Base-by-base conservation (phyloP, 1,140 invertebrate species). In the Mercenaria mercenaria region DNA sequence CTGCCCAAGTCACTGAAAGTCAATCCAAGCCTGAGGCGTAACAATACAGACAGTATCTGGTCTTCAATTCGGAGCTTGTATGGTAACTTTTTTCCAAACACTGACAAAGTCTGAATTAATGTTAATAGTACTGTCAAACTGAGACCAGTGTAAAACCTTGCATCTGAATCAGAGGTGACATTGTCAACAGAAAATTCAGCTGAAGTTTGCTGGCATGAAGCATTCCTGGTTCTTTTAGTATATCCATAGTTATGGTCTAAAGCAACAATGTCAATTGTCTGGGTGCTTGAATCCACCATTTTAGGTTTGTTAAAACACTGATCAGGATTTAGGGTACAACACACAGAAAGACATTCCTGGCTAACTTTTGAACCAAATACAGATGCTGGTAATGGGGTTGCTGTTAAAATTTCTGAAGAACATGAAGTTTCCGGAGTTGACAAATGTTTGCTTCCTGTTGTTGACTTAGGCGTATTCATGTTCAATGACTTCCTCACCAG, bases 171-270 rank as follows among this genome's bases (percentile, higher is more conserved):
- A 15, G 79, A 10, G 3, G 79, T 64, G 2, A 82, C 29, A 61
- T 41, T 82, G 32, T 82, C 59, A 39, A 29, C 50, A 56, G 11
- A n/a, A 80, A 80, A 80, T 80, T 80, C 52, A 56, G 50, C 52
- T 26, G 43, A 26, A 39, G 50, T 59, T 8, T 82, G 52, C 56
- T 82, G 79, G 41, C 43, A 47, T 2, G 52, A 59, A 37, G 56
- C 79, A 82, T 61, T 59, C n/a, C 59, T 82, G 1, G 59, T 61
- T 82, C 37, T 64, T 64, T 82, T 64, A n/a, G 1, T 64, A 39
- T 82, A 82, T 29, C 6, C 20, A 64, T 82, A 82, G 61, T 64
- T 61, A 23, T 82, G 79, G 79, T 82, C 79, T 59, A 82, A 52
- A 13, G 23, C 79, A 23, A 61, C 52, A 6, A 82, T 39, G 50